phyloP scores from a whole-genome alignment of 2,797 vertebrate genomes.

The Oryzias sinensis region DNA sequence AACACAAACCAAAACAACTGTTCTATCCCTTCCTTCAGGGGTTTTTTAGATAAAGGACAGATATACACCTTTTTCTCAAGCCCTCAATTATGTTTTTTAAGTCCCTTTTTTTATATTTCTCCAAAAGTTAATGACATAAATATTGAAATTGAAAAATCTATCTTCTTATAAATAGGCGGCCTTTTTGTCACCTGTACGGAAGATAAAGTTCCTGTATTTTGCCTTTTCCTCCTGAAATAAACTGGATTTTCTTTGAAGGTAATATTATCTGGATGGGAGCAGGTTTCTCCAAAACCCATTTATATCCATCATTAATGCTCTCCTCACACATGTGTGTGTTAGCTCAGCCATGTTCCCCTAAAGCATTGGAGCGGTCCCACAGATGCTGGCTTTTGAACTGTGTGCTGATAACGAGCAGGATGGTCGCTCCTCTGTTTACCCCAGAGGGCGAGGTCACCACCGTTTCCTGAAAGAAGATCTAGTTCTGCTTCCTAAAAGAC shows the following conservation, averaged over 20 bases:
- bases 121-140: too few species aligned
- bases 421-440: not conserved
- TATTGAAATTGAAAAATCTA: too few species aligned
- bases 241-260: not conserved
- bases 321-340: not conserved
- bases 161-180: too few species aligned
- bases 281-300: not conserved
- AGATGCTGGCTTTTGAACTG: constrained; percentile 1
- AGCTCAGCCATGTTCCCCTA: too few species aligned
- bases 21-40: too few species aligned
- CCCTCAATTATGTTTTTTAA: too few species aligned
- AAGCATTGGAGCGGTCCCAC: not conserved
- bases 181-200: too few species aligned
- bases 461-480: not conserved
- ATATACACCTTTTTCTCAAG: too few species aligned
- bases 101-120: too few species aligned
- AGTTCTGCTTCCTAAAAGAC: not conserved
- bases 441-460: not conserved
- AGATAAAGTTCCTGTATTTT: not conserved
- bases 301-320: not conserved
- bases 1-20: constrained; percentile 33
- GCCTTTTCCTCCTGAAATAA: not conserved
- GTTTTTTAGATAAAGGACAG: too few species aligned
- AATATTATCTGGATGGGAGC: not conserved
- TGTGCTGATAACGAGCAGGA: not conserved